These are phyloP conservation scores for Grantiella picta DNA, from an alignment of 2,113 vertebrate genomes.

Conservation along the genomic window DNA sequence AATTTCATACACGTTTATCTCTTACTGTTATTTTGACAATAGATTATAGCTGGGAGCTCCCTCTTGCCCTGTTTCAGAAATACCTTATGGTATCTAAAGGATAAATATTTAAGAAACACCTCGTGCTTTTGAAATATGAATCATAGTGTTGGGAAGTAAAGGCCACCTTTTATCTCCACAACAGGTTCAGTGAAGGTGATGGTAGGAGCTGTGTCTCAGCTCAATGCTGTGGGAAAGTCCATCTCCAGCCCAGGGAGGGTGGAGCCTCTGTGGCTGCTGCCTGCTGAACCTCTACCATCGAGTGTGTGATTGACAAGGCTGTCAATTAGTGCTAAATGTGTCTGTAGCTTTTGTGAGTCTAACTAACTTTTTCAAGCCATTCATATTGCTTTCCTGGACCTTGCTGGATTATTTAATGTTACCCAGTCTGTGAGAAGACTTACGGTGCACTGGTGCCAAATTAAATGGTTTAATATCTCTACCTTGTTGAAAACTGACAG, in stretches of 20 bases:
- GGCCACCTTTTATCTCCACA: background rate
- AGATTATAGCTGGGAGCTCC: background rate
- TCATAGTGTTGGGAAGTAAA: background rate
- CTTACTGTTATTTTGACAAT: background rate
- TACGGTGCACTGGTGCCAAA: background rate
- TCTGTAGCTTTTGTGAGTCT: background rate
- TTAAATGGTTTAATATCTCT: background rate
- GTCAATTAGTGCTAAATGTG: background rate
- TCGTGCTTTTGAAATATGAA: background rate
- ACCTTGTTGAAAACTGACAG: background rate
- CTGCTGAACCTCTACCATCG: background rate
- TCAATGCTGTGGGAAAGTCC: background rate
- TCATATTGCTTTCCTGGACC: background rate
- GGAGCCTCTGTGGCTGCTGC: accelerated
- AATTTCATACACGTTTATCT: background rate
- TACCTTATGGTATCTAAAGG: background rate
- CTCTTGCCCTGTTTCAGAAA: background rate
- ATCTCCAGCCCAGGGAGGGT: background rate
- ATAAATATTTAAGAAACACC: background rate
- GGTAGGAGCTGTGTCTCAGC: background rate
- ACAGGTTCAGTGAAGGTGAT: background rate
- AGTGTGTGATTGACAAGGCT: background rate
- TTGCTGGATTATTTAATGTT: background rate
- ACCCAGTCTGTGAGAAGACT: background rate
- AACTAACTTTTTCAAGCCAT: background rate